Conservation (phyloP, 2,113 vertebrate genomes). For the Acanthochromis polyacanthus region DNA sequence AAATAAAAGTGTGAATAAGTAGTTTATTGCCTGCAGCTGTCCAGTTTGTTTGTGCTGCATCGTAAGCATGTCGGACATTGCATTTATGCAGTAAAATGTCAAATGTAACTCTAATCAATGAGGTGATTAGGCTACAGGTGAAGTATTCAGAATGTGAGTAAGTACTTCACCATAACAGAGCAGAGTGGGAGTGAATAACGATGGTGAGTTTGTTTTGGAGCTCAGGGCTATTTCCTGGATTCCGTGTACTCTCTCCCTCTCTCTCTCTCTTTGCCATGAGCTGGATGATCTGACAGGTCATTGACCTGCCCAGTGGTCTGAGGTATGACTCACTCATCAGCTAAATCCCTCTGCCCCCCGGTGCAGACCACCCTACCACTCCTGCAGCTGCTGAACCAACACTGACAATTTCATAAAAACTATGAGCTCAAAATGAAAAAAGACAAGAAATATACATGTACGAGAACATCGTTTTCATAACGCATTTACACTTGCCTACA, state of each 20-base stretch:
- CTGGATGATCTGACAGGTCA: conserved; percentile 62
- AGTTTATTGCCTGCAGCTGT: conserved; percentile 3
- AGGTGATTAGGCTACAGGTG: conserved; percentile 54
- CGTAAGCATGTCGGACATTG: background rate
- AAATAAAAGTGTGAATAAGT: background rate
- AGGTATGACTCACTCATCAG: conserved; percentile 69
- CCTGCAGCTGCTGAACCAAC: conserved; percentile 14
- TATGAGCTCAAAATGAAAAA: background rate
- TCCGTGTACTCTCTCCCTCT: conserved; percentile 15
- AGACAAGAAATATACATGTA: background rate
- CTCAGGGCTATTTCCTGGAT: conserved; percentile 66
- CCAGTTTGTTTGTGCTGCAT: conserved; percentile 3
- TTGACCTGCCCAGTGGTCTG: conserved; percentile 62
- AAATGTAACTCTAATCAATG: conserved; percentile 1
- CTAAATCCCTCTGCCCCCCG: conserved; percentile 8
- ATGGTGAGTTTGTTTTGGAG: conserved; percentile 54
- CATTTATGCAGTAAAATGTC: conserved; percentile 32
- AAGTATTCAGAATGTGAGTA: conserved; percentile 58
- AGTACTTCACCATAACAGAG: conserved; percentile 45
- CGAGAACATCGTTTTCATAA: background rate
- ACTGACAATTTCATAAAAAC: background rate
- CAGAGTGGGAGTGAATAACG: conserved; percentile 50
- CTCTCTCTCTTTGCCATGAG: conserved; percentile 21
- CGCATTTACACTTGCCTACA: background rate
- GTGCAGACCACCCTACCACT: conserved; percentile 22